Percentiles rank a stretch among this genome's conserved stretches.
Conservation (phyloP, 2,113 vertebrate genomes). For the Ageneiosus marmoratus region DNA sequence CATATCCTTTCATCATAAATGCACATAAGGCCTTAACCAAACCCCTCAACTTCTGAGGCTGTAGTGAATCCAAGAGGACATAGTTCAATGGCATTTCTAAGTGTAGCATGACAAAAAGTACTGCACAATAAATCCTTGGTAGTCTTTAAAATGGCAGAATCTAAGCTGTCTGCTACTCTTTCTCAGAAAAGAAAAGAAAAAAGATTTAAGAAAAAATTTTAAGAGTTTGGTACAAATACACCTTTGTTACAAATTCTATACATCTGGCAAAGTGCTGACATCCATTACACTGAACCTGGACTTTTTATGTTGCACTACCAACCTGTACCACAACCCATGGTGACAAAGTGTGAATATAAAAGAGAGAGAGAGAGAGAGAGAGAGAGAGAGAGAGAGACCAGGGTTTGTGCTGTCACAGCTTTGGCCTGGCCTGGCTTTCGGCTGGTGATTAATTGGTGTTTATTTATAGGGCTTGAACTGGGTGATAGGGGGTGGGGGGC, state of each 20-base stretch:
- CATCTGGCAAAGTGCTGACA: conserved; percentile 73
- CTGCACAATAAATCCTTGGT: not conserved
- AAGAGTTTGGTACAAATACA: conserved; percentile 60
- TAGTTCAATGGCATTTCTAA: not conserved
- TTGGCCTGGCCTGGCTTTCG: conserved; percentile 70
- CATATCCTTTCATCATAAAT: conserved; percentile 43
- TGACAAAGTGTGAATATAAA: conserved; percentile 68
- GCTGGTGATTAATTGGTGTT: conserved; percentile 80
- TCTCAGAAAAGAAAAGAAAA: not conserved
- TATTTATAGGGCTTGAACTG: conserved; percentile 81
- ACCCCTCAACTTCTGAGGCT: not conserved
- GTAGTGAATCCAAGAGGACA: not conserved
- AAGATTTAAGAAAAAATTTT: not conserved
- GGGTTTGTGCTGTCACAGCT: conserved; percentile 61
- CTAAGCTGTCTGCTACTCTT: not conserved
- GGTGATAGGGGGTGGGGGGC: conserved; percentile 46
- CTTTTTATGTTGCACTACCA: conserved; percentile 46
- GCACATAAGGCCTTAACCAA: not conserved
- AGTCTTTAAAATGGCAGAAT: not conserved
- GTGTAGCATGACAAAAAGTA: not conserved
- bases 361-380: conserved; percentile 33
- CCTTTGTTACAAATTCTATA: conserved; percentile 66
- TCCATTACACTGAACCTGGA: conserved; percentile 74
- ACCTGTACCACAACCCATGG: conserved; percentile 69
- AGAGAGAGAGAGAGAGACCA: conserved; percentile 35